Conservation (phyloP, 1,140 invertebrate species). For the Ceratina japonica region DNA sequence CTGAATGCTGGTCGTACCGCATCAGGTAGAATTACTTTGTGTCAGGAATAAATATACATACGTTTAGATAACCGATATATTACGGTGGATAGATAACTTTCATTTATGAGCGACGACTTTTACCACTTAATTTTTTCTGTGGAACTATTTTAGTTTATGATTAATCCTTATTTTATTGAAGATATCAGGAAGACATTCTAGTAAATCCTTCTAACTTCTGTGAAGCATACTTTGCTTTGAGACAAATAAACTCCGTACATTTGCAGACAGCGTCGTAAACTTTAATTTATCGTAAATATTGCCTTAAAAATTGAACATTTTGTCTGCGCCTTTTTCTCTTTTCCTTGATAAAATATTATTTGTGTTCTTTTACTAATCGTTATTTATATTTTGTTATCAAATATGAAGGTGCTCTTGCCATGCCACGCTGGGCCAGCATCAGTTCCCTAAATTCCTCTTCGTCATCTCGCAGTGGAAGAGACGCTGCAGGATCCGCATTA, state of each 20-base stretch:
- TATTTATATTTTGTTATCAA: not conserved
- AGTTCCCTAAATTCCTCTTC: conserved; percentile 84
- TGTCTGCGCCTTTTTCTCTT: no score
- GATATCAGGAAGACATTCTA: not conserved
- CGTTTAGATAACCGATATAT: no score
- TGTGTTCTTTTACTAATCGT: no score
- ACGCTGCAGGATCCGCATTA: conserved; percentile 72
- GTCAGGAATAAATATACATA: no score
- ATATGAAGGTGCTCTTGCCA: conserved; percentile 85
- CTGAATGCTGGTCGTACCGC: conserved; percentile 92
- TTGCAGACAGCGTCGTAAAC: no score
- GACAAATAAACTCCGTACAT: no score
- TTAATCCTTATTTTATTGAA: not conserved
- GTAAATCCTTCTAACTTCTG: not conserved
- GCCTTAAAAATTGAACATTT: no score
- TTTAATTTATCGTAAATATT: not conserved
- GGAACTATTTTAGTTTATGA: not conserved
- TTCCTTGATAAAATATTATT: no score
- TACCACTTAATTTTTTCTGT: not conserved
- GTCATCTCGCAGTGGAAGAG: conserved; percentile 73
- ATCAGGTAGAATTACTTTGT: conserved; percentile 81
- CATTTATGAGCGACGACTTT: no score
- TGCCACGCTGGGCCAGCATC: conserved; percentile 91
- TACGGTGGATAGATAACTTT: no score
- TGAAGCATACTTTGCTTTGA: not conserved